Conservation (phyloP, 30 jellyfish, hydroid and myxozoan species). For the Turritopsis rubra region DNA sequence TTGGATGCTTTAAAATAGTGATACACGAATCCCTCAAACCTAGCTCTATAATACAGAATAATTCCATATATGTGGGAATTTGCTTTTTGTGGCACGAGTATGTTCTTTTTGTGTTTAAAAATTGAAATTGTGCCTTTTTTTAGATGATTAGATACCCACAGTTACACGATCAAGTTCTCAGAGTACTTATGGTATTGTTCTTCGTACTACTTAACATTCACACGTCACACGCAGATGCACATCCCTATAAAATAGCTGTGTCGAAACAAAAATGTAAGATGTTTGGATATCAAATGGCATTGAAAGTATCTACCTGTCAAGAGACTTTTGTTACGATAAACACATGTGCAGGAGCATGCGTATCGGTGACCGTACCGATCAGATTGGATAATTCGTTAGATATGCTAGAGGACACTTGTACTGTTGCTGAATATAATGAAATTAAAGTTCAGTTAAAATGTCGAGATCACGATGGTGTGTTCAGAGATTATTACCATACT, state of each 20-base stretch:
- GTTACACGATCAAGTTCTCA: neutral
- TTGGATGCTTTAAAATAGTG: no score
- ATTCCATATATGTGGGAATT: no score
- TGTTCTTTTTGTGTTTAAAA: neutral
- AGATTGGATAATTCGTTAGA: neutral
- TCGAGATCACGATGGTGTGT: neutral
- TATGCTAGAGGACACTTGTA: neutral
- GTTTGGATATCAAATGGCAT: conserved; percentile 10
- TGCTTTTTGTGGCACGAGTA: neutral
- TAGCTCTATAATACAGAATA: neutral
- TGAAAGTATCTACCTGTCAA: neutral
- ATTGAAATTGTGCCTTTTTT: neutral
- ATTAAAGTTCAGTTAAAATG: conserved; percentile 19
- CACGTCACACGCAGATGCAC: neutral
- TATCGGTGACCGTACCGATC: conserved; percentile 7
- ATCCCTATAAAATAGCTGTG: neutral
- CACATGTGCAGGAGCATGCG: conserved; percentile 31
- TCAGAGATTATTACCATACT: neutral
- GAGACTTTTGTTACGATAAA: conserved; percentile 3
- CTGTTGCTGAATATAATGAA: neutral
- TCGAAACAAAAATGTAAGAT: conserved; percentile 6
- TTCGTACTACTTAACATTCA: conserved; percentile 4
- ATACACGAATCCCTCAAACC: no score
- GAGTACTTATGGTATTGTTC: neutral
- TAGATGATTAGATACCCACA: neutral